Evolutionary conservation across 2,113 vertebrate genomes (phyloP).

Genomic region (Pterocles orientalis): DNA sequence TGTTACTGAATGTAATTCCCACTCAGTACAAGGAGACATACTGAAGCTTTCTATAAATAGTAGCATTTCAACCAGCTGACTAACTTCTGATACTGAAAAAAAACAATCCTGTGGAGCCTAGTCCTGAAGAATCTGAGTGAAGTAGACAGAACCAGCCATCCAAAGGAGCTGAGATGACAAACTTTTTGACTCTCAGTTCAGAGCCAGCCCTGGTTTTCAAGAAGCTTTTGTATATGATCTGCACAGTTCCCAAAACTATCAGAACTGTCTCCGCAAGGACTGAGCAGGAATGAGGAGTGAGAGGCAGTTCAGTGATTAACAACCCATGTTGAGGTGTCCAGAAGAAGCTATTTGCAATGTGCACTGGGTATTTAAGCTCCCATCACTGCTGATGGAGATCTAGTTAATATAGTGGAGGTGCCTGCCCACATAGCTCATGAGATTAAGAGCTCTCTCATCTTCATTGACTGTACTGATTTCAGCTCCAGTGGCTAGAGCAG

Average conservation of each 20-base stretch:
- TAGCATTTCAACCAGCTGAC: not conserved
- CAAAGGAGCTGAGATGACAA: not conserved
- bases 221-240: not conserved
- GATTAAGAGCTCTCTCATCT: not conserved
- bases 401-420: not conserved
- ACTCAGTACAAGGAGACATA: not conserved
- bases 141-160: not conserved
- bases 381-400: not conserved
- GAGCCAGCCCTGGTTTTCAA: not conserved
- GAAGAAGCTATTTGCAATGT: not conserved
- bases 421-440: not conserved
- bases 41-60: not conserved
- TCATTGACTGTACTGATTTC: not conserved
- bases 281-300: not conserved
- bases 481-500: not conserved
- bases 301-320: not conserved
- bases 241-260: not conserved
- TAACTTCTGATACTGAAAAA: not conserved
- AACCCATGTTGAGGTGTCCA: not conserved
- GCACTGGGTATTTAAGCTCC: not conserved
- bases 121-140: not conserved
- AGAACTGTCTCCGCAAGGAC: not conserved
- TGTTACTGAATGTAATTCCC: not conserved
- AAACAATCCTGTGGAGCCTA: not conserved
- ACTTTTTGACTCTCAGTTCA: not conserved